Evolutionary conservation across 2,113 vertebrate genomes (phyloP), one percentile per base, ranked within the genome.

Genomic region (Furnarius figulus): DNA sequence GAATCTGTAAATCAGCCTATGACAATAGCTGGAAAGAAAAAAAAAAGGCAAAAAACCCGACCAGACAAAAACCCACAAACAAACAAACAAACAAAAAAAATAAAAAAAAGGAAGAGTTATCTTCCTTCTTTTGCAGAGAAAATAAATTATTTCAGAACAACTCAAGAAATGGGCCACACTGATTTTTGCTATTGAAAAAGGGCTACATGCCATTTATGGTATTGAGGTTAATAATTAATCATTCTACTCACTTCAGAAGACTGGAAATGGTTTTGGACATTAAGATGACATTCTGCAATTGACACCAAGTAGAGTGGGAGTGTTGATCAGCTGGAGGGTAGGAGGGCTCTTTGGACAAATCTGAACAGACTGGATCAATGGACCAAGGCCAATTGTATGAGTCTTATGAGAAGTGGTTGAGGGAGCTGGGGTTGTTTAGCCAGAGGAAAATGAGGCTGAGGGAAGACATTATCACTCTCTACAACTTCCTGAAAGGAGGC

Each of bases 301-400:
- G 6, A 59, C 35, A 28, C 24, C 15, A 61, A 66, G 31, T 5
- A 0, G 0, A 35, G 24, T 6, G 2, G 9, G 7, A 20, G 2
- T 13, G 9, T 27, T 74, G 55, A 56, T 37, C 42, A 3, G 2
- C 37, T 58, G 8, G 16, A 58, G 22, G 18, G 14, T 14, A 30
- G 42, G 22, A 67, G 55, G 68, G 2, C 15, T 77, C 28, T 78
- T 5, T 13, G 33, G 40, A 56, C 55, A 22, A 9, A 58, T 10
- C 24, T 83, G 49, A n/a, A 20, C 23, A 42, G 62, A 16, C 17
- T 53, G 22, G 50, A 59, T n/a, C 2, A 6, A 31, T 47, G 44
- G 47, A 10, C 42, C 28, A 6, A 70, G 31, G 24, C 17, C n/a
- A 49, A 2, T 6, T 39, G 17, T 31, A 11, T 28, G 65, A 66